Evolutionary conservation across 2,888 invertebrate species (phyloP).

Genomic region (Nomada ruficornis): DNA sequence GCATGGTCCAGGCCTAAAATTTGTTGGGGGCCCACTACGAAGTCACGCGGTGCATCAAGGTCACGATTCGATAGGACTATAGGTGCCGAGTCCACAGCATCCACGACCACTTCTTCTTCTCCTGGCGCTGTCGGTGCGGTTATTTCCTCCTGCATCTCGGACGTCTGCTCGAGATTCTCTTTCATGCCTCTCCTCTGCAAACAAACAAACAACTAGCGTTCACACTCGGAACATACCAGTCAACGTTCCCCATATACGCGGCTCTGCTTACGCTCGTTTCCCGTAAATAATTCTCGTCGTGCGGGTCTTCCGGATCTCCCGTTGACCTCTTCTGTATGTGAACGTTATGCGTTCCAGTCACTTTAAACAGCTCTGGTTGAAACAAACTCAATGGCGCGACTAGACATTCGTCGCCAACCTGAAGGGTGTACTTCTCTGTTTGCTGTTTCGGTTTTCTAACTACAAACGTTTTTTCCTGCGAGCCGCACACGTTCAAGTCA

Average conservation of each 20-base stretch:
- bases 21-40: constrained; percentile 90
- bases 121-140: constrained; percentile 77
- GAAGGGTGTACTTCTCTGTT: constrained; percentile 90
- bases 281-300: constrained; percentile 95
- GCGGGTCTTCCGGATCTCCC: constrained; percentile 96
- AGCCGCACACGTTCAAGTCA: constrained; percentile 94
- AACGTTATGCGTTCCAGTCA: constrained; percentile 91
- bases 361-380: constrained; percentile 93
- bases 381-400: constrained; percentile 95
- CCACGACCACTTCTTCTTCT: constrained; percentile 85
- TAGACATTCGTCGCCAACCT: constrained; percentile 96
- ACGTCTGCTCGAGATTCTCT: constrained; percentile 86
- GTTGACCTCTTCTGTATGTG: constrained; percentile 89
- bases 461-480: constrained; percentile 92
- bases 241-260: not conserved
- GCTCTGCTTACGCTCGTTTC: constrained; percentile 90
- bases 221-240: not conserved
- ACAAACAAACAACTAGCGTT: no score
- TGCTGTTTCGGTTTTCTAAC: constrained; percentile 90
- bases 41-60: constrained; percentile 85
- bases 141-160: constrained; percentile 84
- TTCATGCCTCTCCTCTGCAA: constrained; percentile 86
- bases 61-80: constrained; percentile 80
- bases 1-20: constrained; percentile 95
- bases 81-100: constrained; percentile 83